These are phyloP conservation scores for Chaetura pelagica DNA, from an alignment of 2,113 vertebrate species.

Conservation along the genomic window DNA sequence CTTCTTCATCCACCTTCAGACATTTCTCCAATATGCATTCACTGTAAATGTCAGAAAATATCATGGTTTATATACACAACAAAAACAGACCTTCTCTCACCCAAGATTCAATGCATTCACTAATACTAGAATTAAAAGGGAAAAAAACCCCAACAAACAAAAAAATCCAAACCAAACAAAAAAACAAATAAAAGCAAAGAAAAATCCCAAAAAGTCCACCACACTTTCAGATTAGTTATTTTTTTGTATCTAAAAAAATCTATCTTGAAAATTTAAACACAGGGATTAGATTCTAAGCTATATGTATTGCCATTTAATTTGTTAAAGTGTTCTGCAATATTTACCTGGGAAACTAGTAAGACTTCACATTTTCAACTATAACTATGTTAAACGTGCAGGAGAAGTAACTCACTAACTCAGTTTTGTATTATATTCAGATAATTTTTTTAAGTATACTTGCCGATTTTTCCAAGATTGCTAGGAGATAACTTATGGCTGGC, in stretches of 20 bases:
- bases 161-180: no score
- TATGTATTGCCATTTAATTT: not conserved
- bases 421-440: not conserved
- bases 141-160: no score
- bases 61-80: not conserved
- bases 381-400: not conserved
- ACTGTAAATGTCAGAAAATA: constrained; percentile 33
- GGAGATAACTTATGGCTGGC: not conserved
- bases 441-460: not conserved
- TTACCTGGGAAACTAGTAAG: not conserved
- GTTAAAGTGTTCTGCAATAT: not conserved
- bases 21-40: not conserved
- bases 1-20: not conserved
- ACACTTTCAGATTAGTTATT: not conserved
- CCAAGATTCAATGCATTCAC: not conserved
- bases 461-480: not conserved
- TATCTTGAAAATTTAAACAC: not conserved
- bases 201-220: not conserved
- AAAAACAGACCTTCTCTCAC: not conserved
- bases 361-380: not conserved
- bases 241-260: not conserved
- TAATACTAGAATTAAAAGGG: not conserved
- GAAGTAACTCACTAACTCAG: not conserved
- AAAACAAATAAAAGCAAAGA: not conserved
- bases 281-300: not conserved